Conservation (phyloP, 2,888 invertebrate genomes). For the Proisotoma minuta region DNA sequence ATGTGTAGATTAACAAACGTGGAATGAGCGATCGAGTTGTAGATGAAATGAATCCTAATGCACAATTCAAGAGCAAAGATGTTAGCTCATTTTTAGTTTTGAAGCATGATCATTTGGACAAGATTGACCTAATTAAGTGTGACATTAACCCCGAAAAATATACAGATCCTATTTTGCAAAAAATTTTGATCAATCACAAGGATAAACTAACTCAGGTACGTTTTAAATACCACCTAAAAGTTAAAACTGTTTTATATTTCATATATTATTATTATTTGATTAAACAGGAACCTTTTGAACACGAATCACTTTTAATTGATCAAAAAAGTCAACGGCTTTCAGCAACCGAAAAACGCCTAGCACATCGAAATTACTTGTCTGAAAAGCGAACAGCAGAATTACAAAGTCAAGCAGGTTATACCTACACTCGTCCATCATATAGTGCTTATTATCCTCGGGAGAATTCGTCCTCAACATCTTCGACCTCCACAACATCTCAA, state of each 20-base stretch:
- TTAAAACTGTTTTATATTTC: background rate
- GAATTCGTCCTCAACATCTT: slow-evolving; percentile 11
- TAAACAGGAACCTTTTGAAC: slow-evolving; percentile 76
- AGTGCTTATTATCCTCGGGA: slow-evolving; percentile 49
- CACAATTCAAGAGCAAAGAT: slow-evolving; percentile 82
- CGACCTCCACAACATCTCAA: background rate
- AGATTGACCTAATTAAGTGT: slow-evolving; percentile 47
- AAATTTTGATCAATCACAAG: slow-evolving; percentile 55
- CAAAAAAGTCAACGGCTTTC: slow-evolving; percentile 91
- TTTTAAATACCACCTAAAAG: background rate
- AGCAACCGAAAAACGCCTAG: slow-evolving; percentile 85
- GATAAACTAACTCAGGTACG: slow-evolving; percentile 55
- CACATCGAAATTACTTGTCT: slow-evolving; percentile 86
- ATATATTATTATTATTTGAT: background rate
- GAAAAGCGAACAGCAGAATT: slow-evolving; percentile 66
- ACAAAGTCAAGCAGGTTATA: slow-evolving; percentile 17
- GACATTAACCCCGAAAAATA: slow-evolving; percentile 62
- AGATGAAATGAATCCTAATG: slow-evolving; percentile 96
- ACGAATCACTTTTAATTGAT: slow-evolving; percentile 89
- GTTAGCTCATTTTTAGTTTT: slow-evolving; percentile 85
- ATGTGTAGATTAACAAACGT: slow-evolving; percentile 94
- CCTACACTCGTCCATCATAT: slow-evolving; percentile 50
- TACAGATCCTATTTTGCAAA: slow-evolving; percentile 75
- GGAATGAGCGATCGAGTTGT: slow-evolving; percentile 98
- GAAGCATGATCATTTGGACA: slow-evolving; percentile 76